Percentiles rank a stretch among this genome's conserved stretches.
These are phyloP conservation scores for Nesoenas mayeri DNA, from an alignment of 2,113 vertebrate genomes.

Conservation along the genomic window DNA sequence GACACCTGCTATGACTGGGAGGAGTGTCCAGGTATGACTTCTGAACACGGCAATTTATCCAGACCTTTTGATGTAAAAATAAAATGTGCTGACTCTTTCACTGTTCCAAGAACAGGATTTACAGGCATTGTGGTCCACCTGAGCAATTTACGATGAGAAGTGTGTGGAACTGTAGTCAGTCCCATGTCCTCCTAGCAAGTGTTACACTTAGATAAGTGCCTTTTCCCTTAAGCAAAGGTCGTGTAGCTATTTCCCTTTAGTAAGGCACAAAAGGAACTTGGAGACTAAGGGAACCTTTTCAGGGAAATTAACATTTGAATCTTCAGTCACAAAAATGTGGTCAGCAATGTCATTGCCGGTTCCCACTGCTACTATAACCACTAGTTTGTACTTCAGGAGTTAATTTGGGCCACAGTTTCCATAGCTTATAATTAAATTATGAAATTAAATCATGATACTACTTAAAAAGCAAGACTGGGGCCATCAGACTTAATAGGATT, in stretches of 20 bases:
- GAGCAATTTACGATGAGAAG: accelerated
- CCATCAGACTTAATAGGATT: background rate
- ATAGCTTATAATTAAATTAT: background rate
- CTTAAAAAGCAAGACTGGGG: background rate
- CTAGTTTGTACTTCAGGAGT: background rate
- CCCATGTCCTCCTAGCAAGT: background rate
- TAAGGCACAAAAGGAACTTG: background rate
- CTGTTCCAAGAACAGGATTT: background rate
- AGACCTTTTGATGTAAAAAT: background rate
- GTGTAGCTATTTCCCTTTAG: background rate
- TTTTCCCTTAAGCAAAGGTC: background rate
- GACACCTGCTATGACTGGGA: slow-evolving; percentile 94
- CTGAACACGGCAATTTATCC: background rate
- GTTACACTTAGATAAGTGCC: background rate
- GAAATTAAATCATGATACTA: background rate
- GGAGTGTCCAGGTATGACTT: slow-evolving; percentile 81
- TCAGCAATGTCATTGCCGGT: background rate
- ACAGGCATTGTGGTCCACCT: background rate
- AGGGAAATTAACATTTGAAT: background rate
- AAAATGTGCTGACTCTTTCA: background rate
- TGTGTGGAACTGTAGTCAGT: background rate
- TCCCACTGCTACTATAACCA: background rate
- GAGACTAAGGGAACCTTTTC: background rate
- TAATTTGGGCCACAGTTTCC: background rate
- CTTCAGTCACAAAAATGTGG: background rate